Percentiles rank a stretch among this genome's conserved stretches.
These are phyloP conservation scores for Notocelia uddmanniana DNA, from an alignment of 2,888 invertebrate genomes.

Conservation along the genomic window DNA sequence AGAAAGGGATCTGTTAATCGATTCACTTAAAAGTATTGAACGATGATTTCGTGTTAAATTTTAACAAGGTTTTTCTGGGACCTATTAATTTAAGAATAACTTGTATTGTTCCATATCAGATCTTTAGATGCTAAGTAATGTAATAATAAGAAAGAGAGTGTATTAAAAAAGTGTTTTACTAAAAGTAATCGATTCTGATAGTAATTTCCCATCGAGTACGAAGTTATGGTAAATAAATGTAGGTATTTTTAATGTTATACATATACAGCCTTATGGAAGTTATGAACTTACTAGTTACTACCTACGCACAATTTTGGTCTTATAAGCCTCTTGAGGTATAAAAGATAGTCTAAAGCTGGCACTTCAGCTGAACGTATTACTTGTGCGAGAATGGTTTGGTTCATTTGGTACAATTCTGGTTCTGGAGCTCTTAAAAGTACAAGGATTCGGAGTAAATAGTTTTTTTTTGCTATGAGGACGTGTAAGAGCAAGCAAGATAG, in stretches of 20 bases:
- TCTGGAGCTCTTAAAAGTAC: too few relatives aligned
- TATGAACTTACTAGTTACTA: too few relatives aligned
- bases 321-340: too few relatives aligned
- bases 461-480: too few relatives aligned
- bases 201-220: not conserved
- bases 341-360: not conserved
- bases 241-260: not conserved
- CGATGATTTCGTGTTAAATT: not conserved
- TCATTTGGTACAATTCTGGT: too few relatives aligned
- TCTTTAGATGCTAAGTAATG: not conserved
- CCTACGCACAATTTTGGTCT: not conserved
- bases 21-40: not conserved
- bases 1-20: slow-evolving; percentile 15
- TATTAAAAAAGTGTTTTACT: not conserved
- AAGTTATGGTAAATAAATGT: not conserved
- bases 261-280: not conserved
- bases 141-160: not conserved
- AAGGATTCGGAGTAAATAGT: too few relatives aligned
- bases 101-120: not conserved
- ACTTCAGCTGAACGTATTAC: not conserved
- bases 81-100: slow-evolving; percentile 14
- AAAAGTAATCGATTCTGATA: slow-evolving; percentile 35
- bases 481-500: too few relatives aligned
- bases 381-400: too few relatives aligned
- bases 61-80: not conserved